A percentile compares a stretch with the other conserved stretches of the same genome.
phyloP scores from a whole-genome alignment of 2,797 vertebrate species.

The Coracias cyanogaster region DNA sequence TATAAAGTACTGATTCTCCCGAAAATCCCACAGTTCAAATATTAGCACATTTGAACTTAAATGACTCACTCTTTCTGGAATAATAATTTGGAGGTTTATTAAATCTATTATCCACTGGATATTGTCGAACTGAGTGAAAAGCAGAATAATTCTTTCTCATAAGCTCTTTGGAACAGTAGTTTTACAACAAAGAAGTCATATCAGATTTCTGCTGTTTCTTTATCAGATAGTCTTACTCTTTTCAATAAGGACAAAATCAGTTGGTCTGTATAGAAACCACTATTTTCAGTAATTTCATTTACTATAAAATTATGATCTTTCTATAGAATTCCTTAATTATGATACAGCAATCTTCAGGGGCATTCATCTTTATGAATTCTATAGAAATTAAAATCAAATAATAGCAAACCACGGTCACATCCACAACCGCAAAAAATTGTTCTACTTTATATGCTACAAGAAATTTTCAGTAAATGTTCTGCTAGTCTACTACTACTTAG shows the following conservation, averaged over 20 bases:
- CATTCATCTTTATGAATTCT: not conserved
- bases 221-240: not conserved
- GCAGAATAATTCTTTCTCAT: not conserved
- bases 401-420: not conserved
- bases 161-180: not conserved
- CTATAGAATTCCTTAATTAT: not conserved
- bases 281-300: not conserved
- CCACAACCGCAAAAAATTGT: not conserved
- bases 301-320: not conserved
- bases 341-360: not conserved
- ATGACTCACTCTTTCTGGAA: not conserved
- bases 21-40: not conserved
- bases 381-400: not conserved
- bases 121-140: not conserved
- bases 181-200: not conserved
- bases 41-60: not conserved
- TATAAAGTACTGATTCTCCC: not conserved
- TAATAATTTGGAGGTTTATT: not conserved
- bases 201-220: not conserved
- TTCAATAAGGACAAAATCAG: not conserved
- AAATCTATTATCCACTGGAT: not conserved
- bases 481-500: not conserved
- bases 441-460: not conserved
- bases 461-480: not conserved
- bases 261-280: not conserved